These are phyloP conservation scores for Vultur gryphus DNA, from an alignment of 2,797 vertebrate genomes.

Conservation along the genomic window DNA sequence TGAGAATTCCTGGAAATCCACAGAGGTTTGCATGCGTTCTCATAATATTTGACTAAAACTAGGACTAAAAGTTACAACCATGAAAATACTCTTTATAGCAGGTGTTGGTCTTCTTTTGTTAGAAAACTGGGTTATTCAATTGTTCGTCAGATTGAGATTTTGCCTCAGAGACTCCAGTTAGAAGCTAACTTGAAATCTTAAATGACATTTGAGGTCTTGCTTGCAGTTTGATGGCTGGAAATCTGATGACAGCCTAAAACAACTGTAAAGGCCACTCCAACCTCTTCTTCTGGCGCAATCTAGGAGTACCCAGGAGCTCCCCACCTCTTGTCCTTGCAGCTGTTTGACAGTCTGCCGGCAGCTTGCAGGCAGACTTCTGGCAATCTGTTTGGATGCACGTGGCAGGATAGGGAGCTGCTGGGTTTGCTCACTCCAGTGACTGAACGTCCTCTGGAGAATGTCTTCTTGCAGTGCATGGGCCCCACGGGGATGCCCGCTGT, in stretches of 20 bases:
- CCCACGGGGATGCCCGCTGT: neutral
- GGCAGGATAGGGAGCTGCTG: neutral
- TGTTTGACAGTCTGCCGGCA: neutral
- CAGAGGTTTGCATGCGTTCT: neutral
- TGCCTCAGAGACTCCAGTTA: neutral
- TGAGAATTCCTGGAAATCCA: conserved; percentile 2
- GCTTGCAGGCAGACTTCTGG: neutral
- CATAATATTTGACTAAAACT: neutral
- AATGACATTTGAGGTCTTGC: neutral
- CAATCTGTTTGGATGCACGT: neutral
- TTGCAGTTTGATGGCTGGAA: conserved; percentile 20
- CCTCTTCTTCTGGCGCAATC: neutral
- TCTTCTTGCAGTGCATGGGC: neutral
- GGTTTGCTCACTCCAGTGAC: neutral
- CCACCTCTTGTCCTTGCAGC: neutral
- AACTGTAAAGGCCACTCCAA: neutral
- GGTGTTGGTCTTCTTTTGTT: neutral
- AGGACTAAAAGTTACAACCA: neutral
- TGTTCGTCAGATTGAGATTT: conserved; percentile 4
- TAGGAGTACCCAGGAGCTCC: neutral
- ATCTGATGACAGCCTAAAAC: neutral
- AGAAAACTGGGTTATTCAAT: neutral
- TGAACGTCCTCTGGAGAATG: neutral
- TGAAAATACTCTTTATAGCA: neutral
- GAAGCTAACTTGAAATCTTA: conserved; percentile 6